phyloP scores from a whole-genome alignment of 2,113 vertebrate species.

The Boulengeromyrus knoepffleri region DNA sequence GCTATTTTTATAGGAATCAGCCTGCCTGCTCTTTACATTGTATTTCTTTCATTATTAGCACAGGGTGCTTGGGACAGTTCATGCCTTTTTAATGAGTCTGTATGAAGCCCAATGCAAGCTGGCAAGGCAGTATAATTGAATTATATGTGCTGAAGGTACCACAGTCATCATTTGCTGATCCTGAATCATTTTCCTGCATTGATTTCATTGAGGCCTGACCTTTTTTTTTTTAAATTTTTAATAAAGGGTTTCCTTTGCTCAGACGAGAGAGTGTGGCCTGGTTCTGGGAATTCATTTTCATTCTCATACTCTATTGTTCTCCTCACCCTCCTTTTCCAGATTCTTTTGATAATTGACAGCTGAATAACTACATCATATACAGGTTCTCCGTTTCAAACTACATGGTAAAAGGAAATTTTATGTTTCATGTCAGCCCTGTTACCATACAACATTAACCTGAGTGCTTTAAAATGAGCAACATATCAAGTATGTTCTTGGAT shows the following conservation, averaged over 20 bases:
- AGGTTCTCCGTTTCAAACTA: not conserved
- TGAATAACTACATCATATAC: not conserved
- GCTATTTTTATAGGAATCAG: not conserved
- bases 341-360: not conserved
- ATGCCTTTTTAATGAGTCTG: not conserved
- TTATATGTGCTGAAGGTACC: not conserved
- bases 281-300: not conserved
- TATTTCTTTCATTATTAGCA: conserved; percentile 4
- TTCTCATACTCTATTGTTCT: not conserved
- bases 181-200: not conserved
- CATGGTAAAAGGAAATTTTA: not conserved
- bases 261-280: not conserved
- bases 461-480: not conserved
- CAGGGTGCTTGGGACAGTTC: not conserved
- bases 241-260: not conserved
- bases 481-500: not conserved
- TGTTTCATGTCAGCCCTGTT: not conserved
- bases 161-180: not conserved
- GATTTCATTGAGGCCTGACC: not conserved
- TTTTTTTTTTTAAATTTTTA: not conserved
- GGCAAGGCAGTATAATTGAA: not conserved
- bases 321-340: not conserved
- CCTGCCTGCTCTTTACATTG: not conserved
- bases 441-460: not conserved
- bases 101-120: not conserved